Conservation (phyloP, 2,888 invertebrate species). For the Eupithecia vulgata region DNA sequence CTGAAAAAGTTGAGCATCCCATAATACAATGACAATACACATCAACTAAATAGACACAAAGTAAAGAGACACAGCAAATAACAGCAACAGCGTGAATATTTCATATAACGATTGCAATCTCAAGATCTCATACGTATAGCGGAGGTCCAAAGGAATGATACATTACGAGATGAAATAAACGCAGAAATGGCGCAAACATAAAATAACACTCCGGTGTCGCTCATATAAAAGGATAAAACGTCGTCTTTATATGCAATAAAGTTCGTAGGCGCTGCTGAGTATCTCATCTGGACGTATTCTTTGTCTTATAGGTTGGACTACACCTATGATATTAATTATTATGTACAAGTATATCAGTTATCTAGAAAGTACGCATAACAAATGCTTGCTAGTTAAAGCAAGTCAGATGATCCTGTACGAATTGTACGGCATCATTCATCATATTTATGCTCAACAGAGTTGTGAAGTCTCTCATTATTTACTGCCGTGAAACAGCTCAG, state of each 20-base stretch:
- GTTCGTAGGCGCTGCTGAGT: slow-evolving; percentile 23
- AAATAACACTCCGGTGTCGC: slow-evolving; percentile 42
- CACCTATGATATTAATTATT: not conserved
- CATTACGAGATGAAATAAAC: slow-evolving; percentile 43
- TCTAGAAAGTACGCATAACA: not conserved
- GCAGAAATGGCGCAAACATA: slow-evolving; percentile 41
- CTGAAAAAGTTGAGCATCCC: not conserved
- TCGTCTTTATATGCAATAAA: slow-evolving; percentile 28
- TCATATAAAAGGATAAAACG: slow-evolving; percentile 40
- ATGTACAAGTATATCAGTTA: not conserved
- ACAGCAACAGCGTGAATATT: slow-evolving; percentile 24
- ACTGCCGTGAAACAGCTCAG: no score
- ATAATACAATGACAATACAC: not conserved
- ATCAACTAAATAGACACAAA: slow-evolving; percentile 5
- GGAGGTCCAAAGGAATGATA: slow-evolving; percentile 36
- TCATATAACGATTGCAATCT: slow-evolving; percentile 32
- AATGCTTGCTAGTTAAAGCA: not conserved
- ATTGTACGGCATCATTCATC: not conserved
- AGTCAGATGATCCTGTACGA: not conserved
- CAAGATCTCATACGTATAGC: slow-evolving; percentile 20
- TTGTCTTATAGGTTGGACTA: slow-evolving; percentile 18
- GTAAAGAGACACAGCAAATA: slow-evolving; percentile 20
- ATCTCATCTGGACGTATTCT: slow-evolving; percentile 33
- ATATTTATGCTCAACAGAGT: no score
- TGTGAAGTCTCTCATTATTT: no score